These are phyloP conservation scores for Stenodema calcarata DNA, from an alignment of 2,888 invertebrate species.

Conservation along the genomic window DNA sequence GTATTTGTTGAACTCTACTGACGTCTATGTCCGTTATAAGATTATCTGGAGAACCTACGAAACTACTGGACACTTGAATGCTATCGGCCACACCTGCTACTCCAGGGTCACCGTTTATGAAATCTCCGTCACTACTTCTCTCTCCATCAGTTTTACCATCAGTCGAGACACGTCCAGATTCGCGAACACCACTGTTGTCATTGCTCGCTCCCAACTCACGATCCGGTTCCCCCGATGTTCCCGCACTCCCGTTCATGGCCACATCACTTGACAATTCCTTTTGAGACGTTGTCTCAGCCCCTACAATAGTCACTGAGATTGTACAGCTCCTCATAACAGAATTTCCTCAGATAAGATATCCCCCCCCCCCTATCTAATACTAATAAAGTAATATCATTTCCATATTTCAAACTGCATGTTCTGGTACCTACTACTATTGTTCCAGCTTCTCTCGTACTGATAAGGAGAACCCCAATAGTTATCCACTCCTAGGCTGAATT, in stretches of 20 bases:
- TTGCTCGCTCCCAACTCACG: background rate
- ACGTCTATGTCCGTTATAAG: no score
- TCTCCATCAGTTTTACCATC: background rate
- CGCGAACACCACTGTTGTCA: background rate
- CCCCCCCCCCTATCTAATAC: background rate
- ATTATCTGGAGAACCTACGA: no score
- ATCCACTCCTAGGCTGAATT: background rate
- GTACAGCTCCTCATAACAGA: background rate
- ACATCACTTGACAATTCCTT: background rate
- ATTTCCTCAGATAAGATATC: background rate
- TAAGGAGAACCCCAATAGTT: background rate
- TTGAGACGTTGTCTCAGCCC: background rate
- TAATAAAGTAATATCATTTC: background rate
- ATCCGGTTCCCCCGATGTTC: background rate
- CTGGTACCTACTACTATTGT: background rate
- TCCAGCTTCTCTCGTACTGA: background rate
- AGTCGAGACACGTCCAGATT: background rate
- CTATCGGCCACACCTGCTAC: background rate
- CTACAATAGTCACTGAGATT: background rate
- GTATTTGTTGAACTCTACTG: background rate
- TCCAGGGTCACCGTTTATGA: background rate
- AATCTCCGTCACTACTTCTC: background rate
- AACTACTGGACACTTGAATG: background rate
- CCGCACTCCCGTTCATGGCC: slow-evolving; percentile 6
- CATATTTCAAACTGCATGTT: background rate